A percentile compares a stretch with the other conserved stretches of the same genome.
Conservation (phyloP, 2,113 vertebrate genomes). For the Silurus asotus region DNA sequence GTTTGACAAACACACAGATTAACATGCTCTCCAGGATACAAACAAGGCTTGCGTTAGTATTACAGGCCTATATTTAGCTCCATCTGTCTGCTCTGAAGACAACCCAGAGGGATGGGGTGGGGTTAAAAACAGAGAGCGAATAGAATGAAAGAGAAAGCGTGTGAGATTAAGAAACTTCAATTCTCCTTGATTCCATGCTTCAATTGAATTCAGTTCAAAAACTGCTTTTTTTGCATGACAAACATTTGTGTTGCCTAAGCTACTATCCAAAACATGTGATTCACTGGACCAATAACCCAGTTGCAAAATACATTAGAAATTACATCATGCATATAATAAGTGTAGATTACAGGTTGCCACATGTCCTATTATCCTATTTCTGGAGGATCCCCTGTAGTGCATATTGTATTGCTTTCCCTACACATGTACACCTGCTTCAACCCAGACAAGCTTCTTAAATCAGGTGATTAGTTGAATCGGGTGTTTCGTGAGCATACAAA, state of each 20-base stretch:
- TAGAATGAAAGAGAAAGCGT: not conserved
- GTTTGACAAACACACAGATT: slow-evolving; percentile 5
- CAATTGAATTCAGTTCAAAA: no score
- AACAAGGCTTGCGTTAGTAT: slow-evolving; percentile 64
- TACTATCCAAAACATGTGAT: not conserved
- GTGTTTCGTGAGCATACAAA: not conserved
- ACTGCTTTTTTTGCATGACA: no score
- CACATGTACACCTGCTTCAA: not conserved
- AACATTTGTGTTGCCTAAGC: no score
- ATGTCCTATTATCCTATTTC: not conserved
- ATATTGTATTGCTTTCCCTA: not conserved
- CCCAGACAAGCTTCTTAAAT: not conserved
- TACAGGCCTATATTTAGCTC: slow-evolving; percentile 74
- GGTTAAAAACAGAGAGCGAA: not conserved
- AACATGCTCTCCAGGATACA: slow-evolving; percentile 57
- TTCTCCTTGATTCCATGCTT: not conserved
- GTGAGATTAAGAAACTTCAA: not conserved
- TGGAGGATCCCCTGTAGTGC: not conserved
- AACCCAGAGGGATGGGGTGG: not conserved
- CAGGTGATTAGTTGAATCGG: not conserved
- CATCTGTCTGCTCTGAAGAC: slow-evolving; percentile 63
- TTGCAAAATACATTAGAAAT: not conserved
- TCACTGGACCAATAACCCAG: not conserved
- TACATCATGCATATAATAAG: not conserved
- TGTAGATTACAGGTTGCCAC: not conserved